Evolutionary conservation across 2,113 vertebrate genomes (phyloP).

Genomic region (Limanda limanda): DNA sequence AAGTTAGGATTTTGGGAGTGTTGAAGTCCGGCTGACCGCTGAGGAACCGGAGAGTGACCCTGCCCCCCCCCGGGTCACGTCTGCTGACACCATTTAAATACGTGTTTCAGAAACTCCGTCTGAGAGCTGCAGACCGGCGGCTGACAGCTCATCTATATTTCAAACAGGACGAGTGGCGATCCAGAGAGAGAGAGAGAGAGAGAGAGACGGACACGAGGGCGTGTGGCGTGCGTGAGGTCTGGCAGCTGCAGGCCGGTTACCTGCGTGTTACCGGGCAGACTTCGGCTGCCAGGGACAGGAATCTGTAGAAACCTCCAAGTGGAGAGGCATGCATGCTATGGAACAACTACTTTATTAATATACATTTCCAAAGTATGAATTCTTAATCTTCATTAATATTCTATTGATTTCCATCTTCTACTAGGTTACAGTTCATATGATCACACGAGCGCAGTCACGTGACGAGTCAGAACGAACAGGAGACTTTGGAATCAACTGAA

Average conservation of each 20-base stretch:
- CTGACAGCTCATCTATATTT: conserved; percentile 78
- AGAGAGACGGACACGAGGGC: conserved; percentile 3
- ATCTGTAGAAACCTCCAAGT: not conserved
- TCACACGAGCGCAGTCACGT: not conserved
- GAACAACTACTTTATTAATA: not conserved
- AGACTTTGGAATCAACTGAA: not conserved
- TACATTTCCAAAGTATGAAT: not conserved
- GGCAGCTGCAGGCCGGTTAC: conserved; percentile 41
- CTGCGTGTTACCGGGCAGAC: conserved; percentile 74
- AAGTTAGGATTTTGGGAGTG: too few relatives aligned
- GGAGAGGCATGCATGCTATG: not conserved
- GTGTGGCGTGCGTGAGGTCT: conserved; percentile 45
- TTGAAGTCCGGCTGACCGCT: conserved; percentile 21
- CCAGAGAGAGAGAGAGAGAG: conserved; percentile 6
- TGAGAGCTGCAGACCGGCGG: conserved; percentile 44
- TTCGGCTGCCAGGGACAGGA: conserved; percentile 25
- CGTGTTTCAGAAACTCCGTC: conserved; percentile 43
- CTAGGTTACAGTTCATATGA: not conserved
- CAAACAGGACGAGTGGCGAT: conserved; percentile 53
- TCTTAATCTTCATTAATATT: not conserved
- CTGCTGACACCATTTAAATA: conserved; percentile 70
- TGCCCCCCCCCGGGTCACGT: conserved; percentile 47
- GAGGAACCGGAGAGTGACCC: conserved; percentile 41
- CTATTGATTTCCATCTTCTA: not conserved
- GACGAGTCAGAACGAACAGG: not conserved